Percentiles rank a stretch among this genome's conserved stretches.
Conservation (phyloP, 2,797 vertebrate genomes). For the Furcifer pardalis region DNA sequence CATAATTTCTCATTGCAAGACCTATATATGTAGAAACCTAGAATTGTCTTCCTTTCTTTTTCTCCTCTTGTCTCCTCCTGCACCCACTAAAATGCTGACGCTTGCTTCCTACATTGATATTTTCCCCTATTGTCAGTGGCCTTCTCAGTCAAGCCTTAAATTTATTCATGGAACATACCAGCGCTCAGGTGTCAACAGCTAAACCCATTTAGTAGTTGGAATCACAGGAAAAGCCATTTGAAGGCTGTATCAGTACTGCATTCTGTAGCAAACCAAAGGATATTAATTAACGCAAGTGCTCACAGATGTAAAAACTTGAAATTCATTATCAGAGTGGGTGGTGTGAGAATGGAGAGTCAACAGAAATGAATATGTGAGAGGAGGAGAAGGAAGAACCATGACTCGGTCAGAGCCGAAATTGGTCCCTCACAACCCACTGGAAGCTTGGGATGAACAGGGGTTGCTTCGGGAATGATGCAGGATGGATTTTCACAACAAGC, state of each 20-base stretch:
- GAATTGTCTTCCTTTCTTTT: no score
- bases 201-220: slow-evolving; percentile 75
- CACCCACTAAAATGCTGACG: slow-evolving; percentile 29
- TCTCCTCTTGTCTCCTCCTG: neutral
- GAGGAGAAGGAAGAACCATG: slow-evolving; percentile 25
- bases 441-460: fast-evolving
- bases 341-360: slow-evolving; percentile 65
- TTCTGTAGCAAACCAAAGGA: slow-evolving; percentile 72
- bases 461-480: neutral
- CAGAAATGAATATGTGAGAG: slow-evolving; percentile 58
- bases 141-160: slow-evolving; percentile 67
- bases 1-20: slow-evolving; percentile 13
- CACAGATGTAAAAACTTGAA: slow-evolving; percentile 67
- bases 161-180: slow-evolving; percentile 72
- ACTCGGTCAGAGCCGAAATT: slow-evolving; percentile 30
- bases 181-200: slow-evolving; percentile 75
- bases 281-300: slow-evolving; percentile 75
- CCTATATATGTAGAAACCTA: slow-evolving; percentile 18
- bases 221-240: slow-evolving; percentile 70
- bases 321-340: slow-evolving; percentile 70
- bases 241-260: slow-evolving; percentile 62
- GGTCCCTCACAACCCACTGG: slow-evolving; percentile 8
- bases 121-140: slow-evolving; percentile 53
- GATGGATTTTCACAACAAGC: neutral
- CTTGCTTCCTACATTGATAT: slow-evolving; percentile 45